Evolutionary conservation across 2,797 vertebrate genomes (phyloP).

Genomic region (Alcedo quadribrachys): DNA sequence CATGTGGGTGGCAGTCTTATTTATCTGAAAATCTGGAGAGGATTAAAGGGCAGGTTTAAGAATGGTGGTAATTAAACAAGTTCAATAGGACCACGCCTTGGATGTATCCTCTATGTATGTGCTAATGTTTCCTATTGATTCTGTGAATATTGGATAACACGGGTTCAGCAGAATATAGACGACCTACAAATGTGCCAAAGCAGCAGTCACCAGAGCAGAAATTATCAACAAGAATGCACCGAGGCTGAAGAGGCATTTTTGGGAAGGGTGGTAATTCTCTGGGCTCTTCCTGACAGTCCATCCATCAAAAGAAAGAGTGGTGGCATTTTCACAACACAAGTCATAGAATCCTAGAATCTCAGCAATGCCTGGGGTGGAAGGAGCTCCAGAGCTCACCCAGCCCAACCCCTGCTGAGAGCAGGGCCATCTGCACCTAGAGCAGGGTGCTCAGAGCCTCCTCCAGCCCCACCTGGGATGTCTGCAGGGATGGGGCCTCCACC

Average conservation of each 20-base stretch:
- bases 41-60: slow-evolving; percentile 16
- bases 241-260: not conserved
- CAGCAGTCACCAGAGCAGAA: not conserved
- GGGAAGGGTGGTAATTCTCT: not conserved
- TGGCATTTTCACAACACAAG: not conserved
- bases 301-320: not conserved
- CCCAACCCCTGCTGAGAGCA: too few relatives aligned
- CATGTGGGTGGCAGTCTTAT: not conserved
- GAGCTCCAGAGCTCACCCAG: too few relatives aligned
- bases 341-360: too few relatives aligned
- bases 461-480: too few relatives aligned
- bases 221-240: not conserved
- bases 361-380: too few relatives aligned
- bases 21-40: slow-evolving; percentile 5
- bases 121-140: slow-evolving; percentile 32
- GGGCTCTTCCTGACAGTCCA: not conserved
- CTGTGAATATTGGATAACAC: slow-evolving; percentile 30
- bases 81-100: not conserved
- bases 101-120: not conserved
- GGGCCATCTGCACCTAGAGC: too few relatives aligned
- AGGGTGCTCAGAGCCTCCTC: too few relatives aligned
- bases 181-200: slow-evolving; percentile 28
- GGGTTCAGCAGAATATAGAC: slow-evolving; percentile 33
- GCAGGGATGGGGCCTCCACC: too few relatives aligned
- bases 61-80: slow-evolving; percentile 31